These are phyloP conservation scores for Cyclophora punctaria DNA, from an alignment of 2,888 invertebrate species.

Conservation along the genomic window DNA sequence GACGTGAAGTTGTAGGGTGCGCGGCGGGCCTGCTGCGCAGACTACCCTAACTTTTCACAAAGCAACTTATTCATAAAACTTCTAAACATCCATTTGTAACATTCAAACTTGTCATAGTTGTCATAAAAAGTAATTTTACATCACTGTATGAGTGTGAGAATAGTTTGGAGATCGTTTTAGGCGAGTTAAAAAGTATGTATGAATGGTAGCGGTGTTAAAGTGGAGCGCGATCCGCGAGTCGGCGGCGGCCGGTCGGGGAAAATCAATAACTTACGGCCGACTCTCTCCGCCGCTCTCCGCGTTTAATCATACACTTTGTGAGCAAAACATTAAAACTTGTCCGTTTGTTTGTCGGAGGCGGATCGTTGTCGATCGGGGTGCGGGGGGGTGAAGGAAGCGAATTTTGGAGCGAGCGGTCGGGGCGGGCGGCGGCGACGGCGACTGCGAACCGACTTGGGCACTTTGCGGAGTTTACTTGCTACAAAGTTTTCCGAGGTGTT, in stretches of 20 bases:
- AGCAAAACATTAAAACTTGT: constrained; percentile 76
- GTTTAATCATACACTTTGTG: constrained; percentile 76
- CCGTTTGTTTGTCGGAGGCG: constrained; percentile 72
- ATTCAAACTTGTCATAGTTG: constrained; percentile 33
- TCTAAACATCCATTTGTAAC: constrained; percentile 34
- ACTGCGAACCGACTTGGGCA: constrained; percentile 36
- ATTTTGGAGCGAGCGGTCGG: constrained; percentile 33
- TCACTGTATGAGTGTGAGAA: constrained; percentile 28
- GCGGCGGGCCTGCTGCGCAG: constrained; percentile 59
- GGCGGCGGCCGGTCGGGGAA: constrained; percentile 71
- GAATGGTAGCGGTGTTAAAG: constrained; percentile 40
- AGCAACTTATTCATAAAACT: constrained; percentile 53
- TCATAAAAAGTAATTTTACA: constrained; percentile 36
- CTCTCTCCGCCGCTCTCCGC: constrained; percentile 74
- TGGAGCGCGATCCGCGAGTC: constrained; percentile 61
- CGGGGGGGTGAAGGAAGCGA: constrained; percentile 34
- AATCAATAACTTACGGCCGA: constrained; percentile 77
- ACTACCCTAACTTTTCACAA: constrained; percentile 63
- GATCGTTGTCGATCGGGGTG: constrained; percentile 43
- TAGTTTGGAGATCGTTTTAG: constrained; percentile 37
- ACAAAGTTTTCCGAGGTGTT: constrained; percentile 71
- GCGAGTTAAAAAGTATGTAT: constrained; percentile 45
- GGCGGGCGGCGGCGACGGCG: constrained; percentile 38
- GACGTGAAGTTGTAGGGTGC: constrained; percentile 74
- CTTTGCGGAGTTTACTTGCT: constrained; percentile 64